Base-by-base conservation (phyloP, 30 jellyfish, hydroid and myxozoan species). In the Cassiopea xamachana region DNA sequence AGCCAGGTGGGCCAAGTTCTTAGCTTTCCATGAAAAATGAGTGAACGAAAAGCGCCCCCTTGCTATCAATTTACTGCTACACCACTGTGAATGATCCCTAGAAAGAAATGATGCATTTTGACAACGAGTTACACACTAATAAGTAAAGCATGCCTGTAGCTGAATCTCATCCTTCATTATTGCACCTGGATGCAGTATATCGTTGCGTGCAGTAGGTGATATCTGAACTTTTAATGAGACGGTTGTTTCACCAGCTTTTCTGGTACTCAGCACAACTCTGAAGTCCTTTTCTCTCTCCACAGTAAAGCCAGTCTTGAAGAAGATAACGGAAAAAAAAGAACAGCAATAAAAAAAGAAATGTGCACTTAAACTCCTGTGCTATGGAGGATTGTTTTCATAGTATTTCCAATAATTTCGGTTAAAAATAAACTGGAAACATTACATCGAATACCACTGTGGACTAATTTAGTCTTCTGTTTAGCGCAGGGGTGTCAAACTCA, bases 151-250 rank as follows among this genome's bases (percentile, higher is more conserved):
- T 73, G 18, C 98, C 97, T 90, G 98, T 9, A 94, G 64, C 48
- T 91, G 98, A 17, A 91, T 60, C 48, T 89, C 97, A 84, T 94
- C 98, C 70, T 90, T 97, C 19, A 94, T 85, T 9, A 90, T 64
- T 44, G 97, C 98, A 48, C 81, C 77, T 12, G 70, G 89, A 0
- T 77, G 64, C 1, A 46, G 50, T 5, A 90, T 89, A 27, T 88
- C 84, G 16, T 64, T 16, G 16, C 75, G 18, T 16, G 62, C 80
- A 14, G 72, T 87, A 18, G 84, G 27, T 8, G 80, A 7, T 9
- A 91, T 83, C 80, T 94, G 98, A 19, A 94, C 98, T 44, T 79
- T 84, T 39, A 94, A 84, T 71, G 83, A 81, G 71, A 94, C 82
- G 6, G 97, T 83, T 7, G 93, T 86, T 69, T 89, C 97, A 0